Conservation (phyloP, 2,888 invertebrate genomes). For the Chloroclysta siterata region DNA sequence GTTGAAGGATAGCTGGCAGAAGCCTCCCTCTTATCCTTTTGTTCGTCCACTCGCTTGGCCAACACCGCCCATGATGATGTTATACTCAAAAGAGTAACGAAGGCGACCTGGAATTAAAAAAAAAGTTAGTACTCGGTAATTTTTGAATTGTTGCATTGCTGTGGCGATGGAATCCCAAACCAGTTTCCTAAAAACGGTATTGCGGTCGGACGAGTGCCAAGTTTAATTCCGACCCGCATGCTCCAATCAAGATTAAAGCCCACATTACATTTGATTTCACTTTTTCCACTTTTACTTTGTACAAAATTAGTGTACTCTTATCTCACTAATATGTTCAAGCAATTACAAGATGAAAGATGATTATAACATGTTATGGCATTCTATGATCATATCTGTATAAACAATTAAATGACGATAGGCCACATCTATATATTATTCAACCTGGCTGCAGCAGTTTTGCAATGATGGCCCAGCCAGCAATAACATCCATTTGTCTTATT, state of each 20-base stretch:
- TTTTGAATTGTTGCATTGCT: conserved; percentile 11
- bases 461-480: neutral
- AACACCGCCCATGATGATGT: conserved; percentile 70
- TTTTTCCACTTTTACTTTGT: conserved; percentile 77
- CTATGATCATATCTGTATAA: conserved; percentile 18
- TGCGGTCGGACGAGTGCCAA: conserved; percentile 52
- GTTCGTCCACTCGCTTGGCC: conserved; percentile 65
- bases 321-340: conserved; percentile 23
- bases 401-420: neutral
- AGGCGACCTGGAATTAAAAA: conserved; percentile 69
- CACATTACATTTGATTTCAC: conserved; percentile 78
- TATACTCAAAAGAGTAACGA: conserved; percentile 68
- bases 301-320: conserved; percentile 47
- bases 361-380: conserved; percentile 11
- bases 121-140: conserved; percentile 21
- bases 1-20: conserved; percentile 59
- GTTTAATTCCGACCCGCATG: conserved; percentile 73
- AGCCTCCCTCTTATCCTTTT: conserved; percentile 74
- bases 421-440: conserved; percentile 3
- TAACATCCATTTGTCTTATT: conserved; percentile 17
- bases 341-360: conserved; percentile 19
- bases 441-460: neutral
- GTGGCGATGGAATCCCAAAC: conserved; percentile 56
- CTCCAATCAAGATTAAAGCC: conserved; percentile 69
- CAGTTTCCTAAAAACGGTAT: conserved; percentile 58